Base-by-base conservation (phyloP, 2,797 vertebrate species). In the Rhinichthys osculus region DNA sequence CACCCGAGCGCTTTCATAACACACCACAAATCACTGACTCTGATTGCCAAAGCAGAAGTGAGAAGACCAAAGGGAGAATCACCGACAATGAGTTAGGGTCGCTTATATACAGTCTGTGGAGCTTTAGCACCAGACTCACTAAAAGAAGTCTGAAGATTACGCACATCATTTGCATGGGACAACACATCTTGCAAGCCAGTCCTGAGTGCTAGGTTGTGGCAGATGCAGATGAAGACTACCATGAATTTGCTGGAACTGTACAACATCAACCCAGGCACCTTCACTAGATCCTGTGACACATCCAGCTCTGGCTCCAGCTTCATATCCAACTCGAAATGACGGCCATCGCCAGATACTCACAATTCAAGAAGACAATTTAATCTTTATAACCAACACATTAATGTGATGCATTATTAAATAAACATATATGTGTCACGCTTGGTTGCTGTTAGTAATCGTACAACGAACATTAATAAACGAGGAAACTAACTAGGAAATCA, bases 1-100 rank as follows among this genome's bases (percentile, higher is more conserved):
- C 50, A 57, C 21, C 74, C 44, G 57, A 62, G n/a, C 2, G 4
- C 76, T 78, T 42, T 62, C 57, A 74, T 38, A 76, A 83, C 82
- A 76, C 42, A 50, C 14, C 73, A 76, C 30, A 76, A 73, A 74
- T 66, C 14, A 76, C 57, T 1, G n/a, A 23, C 62, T 42, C 72
- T 76, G 72, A 66, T 52, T 52, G 47, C 23, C 10, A 84, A 47
- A 66, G 71, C 72, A 67, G 62, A 77, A 67, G 73, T 38, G 16
- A 52, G 6, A 62, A 54, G 21, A 84, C 44, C 44, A 77, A 77
- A 38, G 33, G 35, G 33, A 17, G 42, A 67, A 66, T n/a, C 59
- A 17, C 30, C 1, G 2, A 40, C 30, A 40, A 44, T 35, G 3
- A 64, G 38, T 62, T 23, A 47, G 27, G 40, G 4, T 64, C 33